These are phyloP conservation scores for Pipistrellus nathusii DNA, from an alignment of 2,797 vertebrate genomes.

Conservation along the genomic window DNA sequence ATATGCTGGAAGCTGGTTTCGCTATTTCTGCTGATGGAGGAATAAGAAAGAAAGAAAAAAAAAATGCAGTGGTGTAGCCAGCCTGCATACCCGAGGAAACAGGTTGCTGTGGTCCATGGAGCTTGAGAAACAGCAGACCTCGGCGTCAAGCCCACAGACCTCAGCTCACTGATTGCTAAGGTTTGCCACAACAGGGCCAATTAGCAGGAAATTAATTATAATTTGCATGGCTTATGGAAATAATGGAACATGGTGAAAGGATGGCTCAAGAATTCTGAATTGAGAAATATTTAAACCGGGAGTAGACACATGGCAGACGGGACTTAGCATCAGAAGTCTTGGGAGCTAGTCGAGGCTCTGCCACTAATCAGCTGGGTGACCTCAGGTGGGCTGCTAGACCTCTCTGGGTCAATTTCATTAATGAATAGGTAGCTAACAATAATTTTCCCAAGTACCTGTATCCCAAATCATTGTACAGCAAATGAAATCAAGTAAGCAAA, in stretches of 20 bases:
- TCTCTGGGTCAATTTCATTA: neutral
- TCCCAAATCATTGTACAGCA: neutral
- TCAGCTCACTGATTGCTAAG: neutral
- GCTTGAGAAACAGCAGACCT: slow-evolving; percentile 23
- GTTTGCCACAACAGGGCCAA: slow-evolving; percentile 54
- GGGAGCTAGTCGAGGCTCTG: neutral
- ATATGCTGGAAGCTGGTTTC: slow-evolving; percentile 23
- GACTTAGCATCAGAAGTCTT: neutral
- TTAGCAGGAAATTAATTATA: slow-evolving; percentile 64
- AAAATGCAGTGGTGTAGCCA: slow-evolving; percentile 33
- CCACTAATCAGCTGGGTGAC: too few relatives aligned
- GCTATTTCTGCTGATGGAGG: slow-evolving; percentile 50
- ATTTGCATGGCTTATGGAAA: slow-evolving; percentile 46
- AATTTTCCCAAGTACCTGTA: neutral
- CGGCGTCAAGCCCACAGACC: neutral
- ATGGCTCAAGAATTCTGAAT: slow-evolving; percentile 5
- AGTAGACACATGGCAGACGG: neutral
- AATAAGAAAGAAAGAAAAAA: slow-evolving; percentile 45
- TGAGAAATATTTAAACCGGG: slow-evolving; percentile 3
- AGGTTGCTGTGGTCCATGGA: neutral
- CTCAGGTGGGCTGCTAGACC: neutral
- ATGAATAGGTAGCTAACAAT: neutral
- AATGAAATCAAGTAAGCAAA: neutral
- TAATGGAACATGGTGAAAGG: slow-evolving; percentile 44
- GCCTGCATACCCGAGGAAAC: slow-evolving; percentile 20